A percentile compares a stretch with the other conserved stretches of the same genome.
These are phyloP conservation scores for Gallinago solitaria DNA, from an alignment of 2,797 vertebrate genomes.

Conservation along the genomic window DNA sequence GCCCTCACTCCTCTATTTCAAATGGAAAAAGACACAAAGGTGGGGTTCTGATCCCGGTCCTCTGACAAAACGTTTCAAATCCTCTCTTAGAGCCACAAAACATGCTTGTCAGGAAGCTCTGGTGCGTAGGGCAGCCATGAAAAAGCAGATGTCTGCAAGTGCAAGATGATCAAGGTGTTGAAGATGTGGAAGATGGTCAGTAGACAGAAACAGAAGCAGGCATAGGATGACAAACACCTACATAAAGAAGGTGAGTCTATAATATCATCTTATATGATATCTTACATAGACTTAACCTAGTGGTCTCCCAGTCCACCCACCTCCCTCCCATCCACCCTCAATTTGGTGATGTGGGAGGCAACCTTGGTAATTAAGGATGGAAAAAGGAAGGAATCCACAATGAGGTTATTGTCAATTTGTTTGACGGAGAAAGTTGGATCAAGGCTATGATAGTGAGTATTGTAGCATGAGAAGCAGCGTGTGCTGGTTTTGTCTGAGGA, in stretches of 20 bases:
- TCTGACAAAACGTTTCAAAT: rapidly evolving
- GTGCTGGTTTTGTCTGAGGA: not conserved
- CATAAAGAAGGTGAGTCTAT: not conserved
- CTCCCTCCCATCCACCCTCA: not conserved
- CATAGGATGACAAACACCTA: not conserved
- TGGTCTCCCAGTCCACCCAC: not conserved
- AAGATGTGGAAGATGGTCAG: not conserved
- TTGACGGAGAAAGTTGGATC: not conserved
- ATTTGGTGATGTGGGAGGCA: rapidly evolving
- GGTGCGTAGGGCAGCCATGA: rapidly evolving
- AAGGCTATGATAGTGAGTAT: not conserved
- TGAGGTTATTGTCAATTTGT: not conserved
- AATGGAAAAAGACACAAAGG: not conserved
- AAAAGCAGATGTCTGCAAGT: not conserved
- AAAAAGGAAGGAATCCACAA: not conserved
- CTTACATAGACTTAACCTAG: not conserved
- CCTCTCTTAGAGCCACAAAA: not conserved
- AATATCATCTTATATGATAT: not conserved
- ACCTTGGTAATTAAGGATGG: not conserved
- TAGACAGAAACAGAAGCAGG: not conserved
- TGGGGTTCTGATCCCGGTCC: not conserved
- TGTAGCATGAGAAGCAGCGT: not conserved
- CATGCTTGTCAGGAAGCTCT: rapidly evolving
- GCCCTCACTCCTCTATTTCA: not conserved
- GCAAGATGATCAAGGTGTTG: not conserved